phyloP scores from a whole-genome alignment of 2,113 vertebrate species.

The Phalacrocorax carbo region DNA sequence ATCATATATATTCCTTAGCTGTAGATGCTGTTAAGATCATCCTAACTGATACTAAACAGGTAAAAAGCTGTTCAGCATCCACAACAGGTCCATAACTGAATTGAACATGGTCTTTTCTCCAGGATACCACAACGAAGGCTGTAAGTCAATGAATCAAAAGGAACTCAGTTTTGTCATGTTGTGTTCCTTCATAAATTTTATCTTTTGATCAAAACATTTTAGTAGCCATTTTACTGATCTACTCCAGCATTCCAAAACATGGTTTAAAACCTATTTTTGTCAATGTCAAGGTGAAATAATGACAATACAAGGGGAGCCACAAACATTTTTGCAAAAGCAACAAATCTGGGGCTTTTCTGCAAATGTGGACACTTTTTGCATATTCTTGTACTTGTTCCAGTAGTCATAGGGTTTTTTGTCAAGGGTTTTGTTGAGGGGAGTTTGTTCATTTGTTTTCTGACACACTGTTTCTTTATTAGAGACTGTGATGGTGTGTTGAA shows the following conservation, averaged over 20 bases:
- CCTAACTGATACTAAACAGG: neutral
- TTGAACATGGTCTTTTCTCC: neutral
- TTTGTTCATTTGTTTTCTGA: neutral
- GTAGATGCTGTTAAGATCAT: neutral
- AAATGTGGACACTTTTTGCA: neutral
- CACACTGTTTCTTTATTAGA: neutral
- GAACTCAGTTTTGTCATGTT: neutral
- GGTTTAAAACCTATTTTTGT: neutral
- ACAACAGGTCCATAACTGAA: neutral
- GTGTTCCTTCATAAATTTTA: neutral
- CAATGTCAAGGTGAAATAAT: neutral
- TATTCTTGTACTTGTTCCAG: neutral
- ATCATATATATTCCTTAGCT: neutral
- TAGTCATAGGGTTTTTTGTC: neutral
- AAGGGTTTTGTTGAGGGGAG: neutral
- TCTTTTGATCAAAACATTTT: neutral
- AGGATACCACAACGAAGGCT: neutral
- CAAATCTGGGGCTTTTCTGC: neutral
- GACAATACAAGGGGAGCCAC: neutral
- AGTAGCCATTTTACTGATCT: neutral
- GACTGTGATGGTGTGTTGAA: neutral
- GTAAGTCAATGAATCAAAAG: neutral
- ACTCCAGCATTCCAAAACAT: neutral
- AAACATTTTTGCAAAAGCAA: neutral
- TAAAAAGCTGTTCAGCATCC: neutral